These are phyloP conservation scores for Chamaetylas fuelleborni DNA, from an alignment of 2,113 vertebrate genomes.

Conservation along the genomic window DNA sequence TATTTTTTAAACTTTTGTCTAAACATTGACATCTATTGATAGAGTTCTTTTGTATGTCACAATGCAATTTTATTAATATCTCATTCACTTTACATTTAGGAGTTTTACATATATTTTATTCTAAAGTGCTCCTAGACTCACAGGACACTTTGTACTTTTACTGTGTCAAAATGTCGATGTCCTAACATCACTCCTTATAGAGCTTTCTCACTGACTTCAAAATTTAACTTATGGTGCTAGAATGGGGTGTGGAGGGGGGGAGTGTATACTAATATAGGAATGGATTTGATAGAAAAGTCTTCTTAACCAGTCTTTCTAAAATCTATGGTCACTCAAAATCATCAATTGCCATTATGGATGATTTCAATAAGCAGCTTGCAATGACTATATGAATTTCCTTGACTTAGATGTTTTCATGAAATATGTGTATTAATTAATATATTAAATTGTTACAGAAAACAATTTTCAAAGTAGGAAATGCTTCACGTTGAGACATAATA, in stretches of 20 bases:
- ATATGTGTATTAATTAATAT: neutral
- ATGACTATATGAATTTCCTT: neutral
- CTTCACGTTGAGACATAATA: neutral
- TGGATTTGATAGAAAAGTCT: neutral
- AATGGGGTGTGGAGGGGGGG: fast-evolving
- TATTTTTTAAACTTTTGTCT: neutral
- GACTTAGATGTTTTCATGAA: neutral
- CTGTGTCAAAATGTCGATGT: neutral
- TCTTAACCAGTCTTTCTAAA: neutral
- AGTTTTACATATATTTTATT: neutral
- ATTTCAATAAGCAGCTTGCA: neutral
- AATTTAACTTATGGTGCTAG: neutral
- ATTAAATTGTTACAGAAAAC: neutral
- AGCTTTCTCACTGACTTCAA: neutral
- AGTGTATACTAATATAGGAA: neutral
- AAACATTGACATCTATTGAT: neutral
- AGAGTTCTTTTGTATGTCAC: neutral
- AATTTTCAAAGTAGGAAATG: neutral
- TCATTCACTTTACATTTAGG: neutral
- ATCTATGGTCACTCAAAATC: neutral
- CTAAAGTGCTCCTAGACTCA: neutral
- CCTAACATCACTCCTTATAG: neutral
- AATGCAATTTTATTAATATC: neutral
- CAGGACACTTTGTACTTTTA: neutral
- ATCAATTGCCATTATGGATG: neutral